Base-by-base conservation (phyloP, 2,797 vertebrate species). In the Chelon auratus region DNA sequence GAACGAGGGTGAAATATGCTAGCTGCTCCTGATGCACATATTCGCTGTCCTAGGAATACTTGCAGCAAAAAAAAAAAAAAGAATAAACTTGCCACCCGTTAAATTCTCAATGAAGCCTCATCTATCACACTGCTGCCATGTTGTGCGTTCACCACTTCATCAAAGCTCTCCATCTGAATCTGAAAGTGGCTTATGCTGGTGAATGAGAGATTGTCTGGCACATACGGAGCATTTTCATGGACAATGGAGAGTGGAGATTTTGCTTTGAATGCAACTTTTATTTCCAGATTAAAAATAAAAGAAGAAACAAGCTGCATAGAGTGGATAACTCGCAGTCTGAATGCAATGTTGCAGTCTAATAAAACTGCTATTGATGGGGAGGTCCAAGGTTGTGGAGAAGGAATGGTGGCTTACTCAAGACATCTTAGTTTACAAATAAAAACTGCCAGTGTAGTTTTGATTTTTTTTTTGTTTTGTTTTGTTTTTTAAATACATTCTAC, bases 81-180 rank as follows among this genome's bases (percentile, higher is more conserved):
- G 55, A n/a, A 68, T 45, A 73, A 70, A 63, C 51, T 70, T 83
- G 69, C 78, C 62, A 69, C 47, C 10, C 52, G 56, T 81, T 59
- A 63, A 66, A 80, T 54, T 60, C 45, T 42, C 20, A 51, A 14
- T 40, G 24, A 50, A 59, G 37, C 43, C 22, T 62, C 57, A 68
- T 81, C 59, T 63, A 80, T 81, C 71, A 79, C 40, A 7, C 18
- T 18, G 56, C 52, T 55, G 63, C 20, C n/a, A 58, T 58, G 40
- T 39, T 61, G 51, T 36, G 6, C 14, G 24, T 53, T 74, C 50
- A 53, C 5, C 40, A 15, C 30, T 33, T 62, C 39, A 30, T 68
- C 37, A 78, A 62, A 82, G 42, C 43, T 26, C 43, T 45, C 15
- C 18, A 1, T 60, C 33, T 61, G 36, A 57, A 39, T 26, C n/a